Conservation (phyloP, 2,797 vertebrate genomes). For the Serranus cabrilla region DNA sequence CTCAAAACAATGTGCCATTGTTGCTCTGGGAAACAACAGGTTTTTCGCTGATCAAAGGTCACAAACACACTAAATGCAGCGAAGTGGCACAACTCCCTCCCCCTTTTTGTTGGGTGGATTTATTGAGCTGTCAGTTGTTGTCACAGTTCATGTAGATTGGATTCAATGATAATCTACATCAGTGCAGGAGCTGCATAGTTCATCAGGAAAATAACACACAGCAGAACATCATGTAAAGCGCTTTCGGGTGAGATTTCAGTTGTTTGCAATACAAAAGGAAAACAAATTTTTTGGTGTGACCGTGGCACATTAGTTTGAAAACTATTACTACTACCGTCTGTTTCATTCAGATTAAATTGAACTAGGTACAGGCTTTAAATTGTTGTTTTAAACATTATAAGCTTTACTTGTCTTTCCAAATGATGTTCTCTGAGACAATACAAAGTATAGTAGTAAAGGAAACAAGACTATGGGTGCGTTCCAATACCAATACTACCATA, state of each 20-base stretch:
- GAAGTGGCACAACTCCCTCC: not conserved
- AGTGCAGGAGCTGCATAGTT: not conserved
- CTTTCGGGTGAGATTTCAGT: not conserved
- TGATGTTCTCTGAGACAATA: too few relatives aligned
- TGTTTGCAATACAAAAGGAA: not conserved
- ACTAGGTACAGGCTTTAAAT: not conserved
- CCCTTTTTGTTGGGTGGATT: too few relatives aligned
- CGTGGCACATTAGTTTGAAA: too few relatives aligned
- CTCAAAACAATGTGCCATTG: not conserved
- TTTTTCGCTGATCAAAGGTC: slow-evolving; percentile 17
- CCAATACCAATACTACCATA: too few relatives aligned
- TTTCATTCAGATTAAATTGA: not conserved
- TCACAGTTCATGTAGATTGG: not conserved
- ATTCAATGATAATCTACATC: not conserved
- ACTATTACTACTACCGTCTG: too few relatives aligned
- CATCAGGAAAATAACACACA: not conserved
- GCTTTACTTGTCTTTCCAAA: too few relatives aligned
- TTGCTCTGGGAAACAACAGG: not conserved
- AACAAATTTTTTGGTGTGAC: not conserved
- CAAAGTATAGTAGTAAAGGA: too few relatives aligned
- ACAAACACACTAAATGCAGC: not conserved
- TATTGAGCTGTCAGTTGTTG: not conserved
- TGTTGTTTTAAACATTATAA: too few relatives aligned
- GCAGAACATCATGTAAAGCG: not conserved
- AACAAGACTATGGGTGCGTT: too few relatives aligned